Percentiles rank a stretch among this genome's conserved stretches.
Evolutionary conservation across 1,140 invertebrate genomes (phyloP).

Genomic region (Ceratosolen solmsi): DNA sequence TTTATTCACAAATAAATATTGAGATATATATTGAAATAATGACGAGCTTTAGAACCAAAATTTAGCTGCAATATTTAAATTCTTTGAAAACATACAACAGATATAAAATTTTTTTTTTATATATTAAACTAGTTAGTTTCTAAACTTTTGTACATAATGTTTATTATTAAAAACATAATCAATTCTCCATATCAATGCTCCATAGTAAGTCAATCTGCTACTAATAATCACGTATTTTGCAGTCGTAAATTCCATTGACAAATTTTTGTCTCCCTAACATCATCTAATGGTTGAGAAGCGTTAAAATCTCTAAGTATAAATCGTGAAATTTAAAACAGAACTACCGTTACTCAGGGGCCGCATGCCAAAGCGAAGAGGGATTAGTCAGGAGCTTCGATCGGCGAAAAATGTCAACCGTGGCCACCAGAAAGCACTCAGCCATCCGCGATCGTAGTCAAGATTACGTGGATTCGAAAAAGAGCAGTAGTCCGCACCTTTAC

Average conservation of each 20-base stretch:
- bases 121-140: too few relatives aligned
- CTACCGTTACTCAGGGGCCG: background rate
- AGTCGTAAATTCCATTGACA: background rate
- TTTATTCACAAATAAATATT: too few relatives aligned
- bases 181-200: too few relatives aligned
- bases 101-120: too few relatives aligned
- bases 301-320: conserved; percentile 25
- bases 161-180: too few relatives aligned
- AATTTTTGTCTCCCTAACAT: background rate
- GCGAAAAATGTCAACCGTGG: conserved; percentile 38
- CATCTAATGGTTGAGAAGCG: background rate
- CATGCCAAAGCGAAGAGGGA: background rate
- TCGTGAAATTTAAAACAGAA: conserved; percentile 33
- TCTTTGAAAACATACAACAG: too few relatives aligned
- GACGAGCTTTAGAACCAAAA: too few relatives aligned
- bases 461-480: conserved; percentile 37
- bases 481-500: conserved; percentile 32
- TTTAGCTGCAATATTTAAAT: too few relatives aligned
- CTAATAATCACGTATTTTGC: background rate
- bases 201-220: too few relatives aligned
- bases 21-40: too few relatives aligned
- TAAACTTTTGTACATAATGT: too few relatives aligned
- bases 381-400: conserved; percentile 25
- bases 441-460: conserved; percentile 32
- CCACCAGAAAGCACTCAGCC: conserved; percentile 25